Percentiles rank a stretch among this genome's conserved stretches.
phyloP scores from a whole-genome alignment of 2,888 invertebrate species.

The Thereva unica region DNA sequence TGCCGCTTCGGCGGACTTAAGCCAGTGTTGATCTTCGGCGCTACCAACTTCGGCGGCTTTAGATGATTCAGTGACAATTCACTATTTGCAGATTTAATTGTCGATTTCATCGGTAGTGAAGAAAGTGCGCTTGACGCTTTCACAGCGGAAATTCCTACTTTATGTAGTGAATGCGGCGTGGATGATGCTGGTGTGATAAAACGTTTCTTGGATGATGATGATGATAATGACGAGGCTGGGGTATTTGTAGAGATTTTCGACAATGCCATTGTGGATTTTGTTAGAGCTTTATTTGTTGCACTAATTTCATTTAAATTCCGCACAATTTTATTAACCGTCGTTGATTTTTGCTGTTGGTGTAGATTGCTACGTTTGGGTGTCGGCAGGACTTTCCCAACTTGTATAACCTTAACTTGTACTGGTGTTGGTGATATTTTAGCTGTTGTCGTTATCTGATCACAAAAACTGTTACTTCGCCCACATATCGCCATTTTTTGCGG shows the following conservation, averaged over 20 bases:
- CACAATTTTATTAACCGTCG: constrained; percentile 43
- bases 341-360: constrained; percentile 25
- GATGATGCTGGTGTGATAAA: constrained; percentile 42
- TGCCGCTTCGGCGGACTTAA: constrained; percentile 4
- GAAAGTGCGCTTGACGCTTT: constrained; percentile 16
- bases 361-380: constrained; percentile 22
- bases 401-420: constrained; percentile 14
- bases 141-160: constrained; percentile 41
- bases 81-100: constrained; percentile 41
- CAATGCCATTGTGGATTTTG: not conserved
- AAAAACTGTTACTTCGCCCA: constrained; percentile 52
- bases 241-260: constrained; percentile 30
- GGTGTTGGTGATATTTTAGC: not conserved
- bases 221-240: constrained; percentile 15
- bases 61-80: constrained; percentile 41
- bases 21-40: not conserved
- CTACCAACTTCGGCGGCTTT: constrained; percentile 8
- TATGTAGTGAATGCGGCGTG: constrained; percentile 45
- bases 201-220: constrained; percentile 17
- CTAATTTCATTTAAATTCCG: constrained; percentile 43
- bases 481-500: constrained; percentile 47
- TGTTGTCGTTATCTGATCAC: constrained; percentile 41
- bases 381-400: constrained; percentile 32
- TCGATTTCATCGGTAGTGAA: constrained; percentile 15
- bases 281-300: not conserved